Conservation (phyloP, 2,888 invertebrate species). For the Boloria selene region DNA sequence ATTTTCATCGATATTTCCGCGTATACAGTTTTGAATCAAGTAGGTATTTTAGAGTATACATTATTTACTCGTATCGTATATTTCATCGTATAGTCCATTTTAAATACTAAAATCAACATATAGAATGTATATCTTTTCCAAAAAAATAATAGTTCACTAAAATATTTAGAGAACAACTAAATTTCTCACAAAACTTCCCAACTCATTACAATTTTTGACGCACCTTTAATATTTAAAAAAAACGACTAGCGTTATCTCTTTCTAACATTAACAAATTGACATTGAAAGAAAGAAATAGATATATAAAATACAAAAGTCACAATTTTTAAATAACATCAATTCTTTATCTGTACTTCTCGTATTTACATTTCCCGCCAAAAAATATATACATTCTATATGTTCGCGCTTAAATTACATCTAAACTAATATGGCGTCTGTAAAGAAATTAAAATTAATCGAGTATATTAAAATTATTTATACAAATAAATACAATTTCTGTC, state of each 20-base stretch:
- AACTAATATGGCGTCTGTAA: constrained; percentile 74
- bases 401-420: constrained; percentile 45
- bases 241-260: background rate
- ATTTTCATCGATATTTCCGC: constrained; percentile 44
- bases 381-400: constrained; percentile 36
- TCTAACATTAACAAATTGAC: constrained; percentile 15
- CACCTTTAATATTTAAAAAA: too few relatives aligned
- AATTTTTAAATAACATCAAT: background rate
- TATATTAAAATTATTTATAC: constrained; percentile 53
- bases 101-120: constrained; percentile 17
- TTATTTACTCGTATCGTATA: constrained; percentile 38
- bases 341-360: constrained; percentile 10
- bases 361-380: constrained; percentile 10
- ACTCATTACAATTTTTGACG: too few relatives aligned
- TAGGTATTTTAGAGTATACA: constrained; percentile 38
- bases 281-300: constrained; percentile 18
- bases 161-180: too few relatives aligned
- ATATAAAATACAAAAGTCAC: background rate
- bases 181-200: too few relatives aligned
- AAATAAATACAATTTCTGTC: constrained; percentile 74
- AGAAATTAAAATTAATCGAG: constrained; percentile 62
- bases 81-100: constrained; percentile 37
- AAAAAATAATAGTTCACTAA: too few relatives aligned
- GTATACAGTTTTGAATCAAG: constrained; percentile 41
- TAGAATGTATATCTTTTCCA: constrained; percentile 25